Conservation (phyloP, 2,797 vertebrate species). For the Cirrhinus molitorella region DNA sequence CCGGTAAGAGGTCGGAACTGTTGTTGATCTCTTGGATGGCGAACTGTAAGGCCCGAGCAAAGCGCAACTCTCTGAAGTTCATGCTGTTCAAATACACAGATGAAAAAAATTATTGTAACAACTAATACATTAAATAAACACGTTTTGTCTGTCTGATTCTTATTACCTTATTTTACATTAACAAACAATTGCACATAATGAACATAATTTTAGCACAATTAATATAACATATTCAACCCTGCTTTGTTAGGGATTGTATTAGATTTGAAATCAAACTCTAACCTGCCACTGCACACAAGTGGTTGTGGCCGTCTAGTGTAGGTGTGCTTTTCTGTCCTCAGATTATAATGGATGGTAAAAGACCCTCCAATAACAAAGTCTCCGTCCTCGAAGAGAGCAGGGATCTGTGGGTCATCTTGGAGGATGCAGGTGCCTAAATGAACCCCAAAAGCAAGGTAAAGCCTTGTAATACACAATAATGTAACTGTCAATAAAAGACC, state of each 20-base stretch:
- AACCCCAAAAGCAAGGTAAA: slow-evolving; percentile 13
- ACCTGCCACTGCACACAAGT: slow-evolving; percentile 51
- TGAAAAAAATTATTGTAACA: not conserved
- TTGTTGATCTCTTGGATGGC: slow-evolving; percentile 56
- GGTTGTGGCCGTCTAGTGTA: slow-evolving; percentile 41
- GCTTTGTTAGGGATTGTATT: not conserved
- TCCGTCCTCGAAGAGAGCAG: slow-evolving; percentile 49
- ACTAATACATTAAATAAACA: not conserved
- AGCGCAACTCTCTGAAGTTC: slow-evolving; percentile 53
- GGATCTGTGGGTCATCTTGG: slow-evolving; percentile 15
- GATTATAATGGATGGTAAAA: slow-evolving; percentile 53
- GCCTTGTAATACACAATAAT: slow-evolving; percentile 8
- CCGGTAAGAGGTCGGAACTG: slow-evolving; percentile 47
- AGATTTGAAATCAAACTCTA: not conserved
- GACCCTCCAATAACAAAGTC: slow-evolving; percentile 59
- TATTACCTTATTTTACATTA: not conserved
- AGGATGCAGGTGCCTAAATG: slow-evolving; percentile 39
- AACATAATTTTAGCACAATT: not conserved
- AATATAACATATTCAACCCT: not conserved
- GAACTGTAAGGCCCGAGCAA: slow-evolving; percentile 56
- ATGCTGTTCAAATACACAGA: slow-evolving; percentile 38
- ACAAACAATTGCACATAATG: not conserved
- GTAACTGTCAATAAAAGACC: slow-evolving; percentile 1
- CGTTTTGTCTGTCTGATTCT: not conserved
- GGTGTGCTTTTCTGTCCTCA: slow-evolving; percentile 10